phyloP scores from a whole-genome alignment of 2,113 vertebrate species.

The Manacus vitellinus region DNA sequence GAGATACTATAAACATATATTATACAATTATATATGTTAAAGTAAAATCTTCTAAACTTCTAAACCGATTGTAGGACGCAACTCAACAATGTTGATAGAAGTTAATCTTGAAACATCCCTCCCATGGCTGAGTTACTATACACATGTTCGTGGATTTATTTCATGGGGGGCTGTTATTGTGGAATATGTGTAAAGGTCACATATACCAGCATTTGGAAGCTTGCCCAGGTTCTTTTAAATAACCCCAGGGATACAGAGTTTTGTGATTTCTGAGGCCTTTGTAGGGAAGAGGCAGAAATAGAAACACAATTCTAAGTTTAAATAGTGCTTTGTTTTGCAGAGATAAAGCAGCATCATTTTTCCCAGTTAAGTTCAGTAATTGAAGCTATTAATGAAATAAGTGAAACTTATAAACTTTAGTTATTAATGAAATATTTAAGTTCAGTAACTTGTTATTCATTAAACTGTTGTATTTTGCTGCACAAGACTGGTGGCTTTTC shows the following conservation, averaged over 20 bases:
- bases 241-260: background rate
- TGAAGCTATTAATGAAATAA: background rate
- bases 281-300: background rate
- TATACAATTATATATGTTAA: background rate
- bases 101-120: background rate
- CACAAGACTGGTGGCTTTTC: background rate
- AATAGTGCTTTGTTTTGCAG: background rate
- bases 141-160: slow-evolving; percentile 42
- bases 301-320: background rate
- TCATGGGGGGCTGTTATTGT: background rate
- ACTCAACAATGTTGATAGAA: background rate
- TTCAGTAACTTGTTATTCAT: background rate
- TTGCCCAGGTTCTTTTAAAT: slow-evolving; percentile 56
- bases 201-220: slow-evolving; percentile 55
- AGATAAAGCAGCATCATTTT: background rate
- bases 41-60: background rate
- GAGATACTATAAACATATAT: background rate
- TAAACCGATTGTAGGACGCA: background rate
- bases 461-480: background rate
- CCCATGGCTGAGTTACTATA: background rate
- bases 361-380: background rate
- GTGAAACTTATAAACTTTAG: background rate
- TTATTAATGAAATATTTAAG: background rate
- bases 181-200: slow-evolving; percentile 41
- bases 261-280: slow-evolving; percentile 1